Base-by-base conservation (phyloP, 2,888 invertebrate genomes). In the Sphecodes monilicornis region DNA sequence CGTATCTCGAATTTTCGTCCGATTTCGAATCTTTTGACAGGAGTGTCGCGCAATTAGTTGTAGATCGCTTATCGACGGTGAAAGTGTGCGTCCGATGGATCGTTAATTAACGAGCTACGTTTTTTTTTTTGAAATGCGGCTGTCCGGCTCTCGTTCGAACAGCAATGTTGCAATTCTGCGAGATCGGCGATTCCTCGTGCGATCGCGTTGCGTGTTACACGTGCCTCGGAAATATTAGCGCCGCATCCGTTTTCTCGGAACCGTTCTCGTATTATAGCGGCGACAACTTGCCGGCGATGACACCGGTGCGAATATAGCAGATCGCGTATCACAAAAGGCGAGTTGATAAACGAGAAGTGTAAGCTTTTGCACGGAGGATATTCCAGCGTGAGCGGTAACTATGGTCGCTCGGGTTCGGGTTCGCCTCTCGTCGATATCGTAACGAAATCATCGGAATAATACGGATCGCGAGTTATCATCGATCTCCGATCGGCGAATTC, bases 211-310 rank as follows among this genome's bases (percentile, higher is more conserved):
- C 69, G 79, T 68, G 83, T 76, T 79, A 83, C 85, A 83, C 85
- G 85, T 85, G 83, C 83, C 85, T 36, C 54, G 60, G 88, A 88
- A 88, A 86, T 86, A 82, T 79, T 84, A 78, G 75, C 78, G 88
- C 77, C 86, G 76, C 92, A 93, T 93, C 91, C 90, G 91, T 90
- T 91, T 93, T 93, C 92, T 88, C 88, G 81, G 92, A 93, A 92
- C 80, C 86, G 86, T 89, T 92, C 91, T 92, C 91, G 86, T 91
- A 91, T 92, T 90, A 90, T 91, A 90, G 86, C 90, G 88, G 87
- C 89, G 83, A 80, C 85, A 76, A 83, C 83, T 91, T 90, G 91
- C 92, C 89, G 82, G 50, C 84, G 82, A 81, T 84, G 84, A 77
- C 85, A 82, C 82, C 87, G 86, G 78, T 82, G 85, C 81, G 84